Evolutionary conservation across 2,113 vertebrate genomes (phyloP), one percentile per base, ranked within the genome.

Genomic region (Malaclemys terrapin): DNA sequence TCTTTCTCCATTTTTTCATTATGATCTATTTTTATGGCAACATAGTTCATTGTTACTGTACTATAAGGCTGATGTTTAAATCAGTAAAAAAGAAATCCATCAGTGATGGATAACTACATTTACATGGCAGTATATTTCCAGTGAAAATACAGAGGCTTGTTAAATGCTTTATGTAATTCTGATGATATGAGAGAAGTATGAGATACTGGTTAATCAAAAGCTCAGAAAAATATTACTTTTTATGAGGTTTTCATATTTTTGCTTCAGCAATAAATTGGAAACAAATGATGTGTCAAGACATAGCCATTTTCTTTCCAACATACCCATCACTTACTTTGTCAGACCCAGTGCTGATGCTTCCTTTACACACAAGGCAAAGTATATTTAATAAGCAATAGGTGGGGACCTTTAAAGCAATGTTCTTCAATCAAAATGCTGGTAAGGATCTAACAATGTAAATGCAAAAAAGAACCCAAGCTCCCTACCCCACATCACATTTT

Each of bases 381-480:
- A 76, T 91, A 95, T 92, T 96, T 97, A 97, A 96, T 96, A 96
- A 96, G 93, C 94, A 89, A 85, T 96, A 92, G 95, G 93, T 95
- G 94, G 95, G 80, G 93, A 96, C 94, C 88, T 96, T 93, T 88
- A 90, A 90, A 96, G 93, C 88, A 69, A 29, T 3, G 56, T 92
- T 97, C 95, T 93, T 98, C 96, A 97, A 90, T 98, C 97, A 98
- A 65, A 94, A 17, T 6, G 59, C 95, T 90, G 92, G 17, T 95
- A 94, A 96, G 94, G 91, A 90, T 89, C 96, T 98, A 93, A 98
- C 96, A 91, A 96, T 95, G 93, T 92, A 94, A 95, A 96, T 95
- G 85, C 82, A 45, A 35, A 54, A 13, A 8, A 19, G 45, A 62
- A 31, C 8, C 35, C 65, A 20, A 10, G 2, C n/a, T 38, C n/a